Conservation (phyloP, 2,113 vertebrate genomes). For the Equus przewalskii region DNA sequence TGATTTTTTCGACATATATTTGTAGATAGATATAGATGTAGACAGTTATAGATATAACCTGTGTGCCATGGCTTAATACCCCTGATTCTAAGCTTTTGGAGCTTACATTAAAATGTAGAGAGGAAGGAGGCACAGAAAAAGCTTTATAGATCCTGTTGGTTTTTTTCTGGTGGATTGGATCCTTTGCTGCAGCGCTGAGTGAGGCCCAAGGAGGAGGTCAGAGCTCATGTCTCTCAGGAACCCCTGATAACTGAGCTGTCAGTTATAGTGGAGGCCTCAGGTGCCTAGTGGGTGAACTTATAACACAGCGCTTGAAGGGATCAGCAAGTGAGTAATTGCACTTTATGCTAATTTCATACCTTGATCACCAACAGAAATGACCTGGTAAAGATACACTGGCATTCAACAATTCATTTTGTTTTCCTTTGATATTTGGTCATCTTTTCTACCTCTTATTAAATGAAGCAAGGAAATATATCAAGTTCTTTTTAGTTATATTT, state of each 20-base stretch:
- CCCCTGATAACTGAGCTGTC: not conserved
- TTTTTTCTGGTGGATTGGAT: not conserved
- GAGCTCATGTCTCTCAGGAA: not conserved
- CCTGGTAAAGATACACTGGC: not conserved
- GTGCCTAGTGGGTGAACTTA: not conserved
- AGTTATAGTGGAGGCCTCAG: not conserved
- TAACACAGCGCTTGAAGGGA: not conserved
- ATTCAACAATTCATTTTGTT: constrained; percentile 28
- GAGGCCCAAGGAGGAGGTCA: not conserved
- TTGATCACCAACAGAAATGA: constrained; percentile 15
- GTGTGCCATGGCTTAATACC: not conserved
- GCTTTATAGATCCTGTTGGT: not conserved
- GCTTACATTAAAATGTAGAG: not conserved
- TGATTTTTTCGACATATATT: not conserved
- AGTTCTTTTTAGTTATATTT: not conserved
- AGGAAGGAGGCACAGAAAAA: not conserved
- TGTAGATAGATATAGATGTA: not conserved
- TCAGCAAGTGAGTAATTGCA: not conserved
- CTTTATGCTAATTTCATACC: constrained; percentile 18
- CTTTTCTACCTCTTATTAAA: constrained; percentile 28
- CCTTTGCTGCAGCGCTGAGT: not conserved
- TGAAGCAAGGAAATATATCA: not conserved
- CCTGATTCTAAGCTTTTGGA: constrained; percentile 43
- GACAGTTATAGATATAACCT: not conserved
- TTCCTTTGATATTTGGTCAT: not conserved